These are phyloP conservation scores for Phalacrocorax carbo DNA, from an alignment of 2,113 vertebrate species.

Conservation along the genomic window DNA sequence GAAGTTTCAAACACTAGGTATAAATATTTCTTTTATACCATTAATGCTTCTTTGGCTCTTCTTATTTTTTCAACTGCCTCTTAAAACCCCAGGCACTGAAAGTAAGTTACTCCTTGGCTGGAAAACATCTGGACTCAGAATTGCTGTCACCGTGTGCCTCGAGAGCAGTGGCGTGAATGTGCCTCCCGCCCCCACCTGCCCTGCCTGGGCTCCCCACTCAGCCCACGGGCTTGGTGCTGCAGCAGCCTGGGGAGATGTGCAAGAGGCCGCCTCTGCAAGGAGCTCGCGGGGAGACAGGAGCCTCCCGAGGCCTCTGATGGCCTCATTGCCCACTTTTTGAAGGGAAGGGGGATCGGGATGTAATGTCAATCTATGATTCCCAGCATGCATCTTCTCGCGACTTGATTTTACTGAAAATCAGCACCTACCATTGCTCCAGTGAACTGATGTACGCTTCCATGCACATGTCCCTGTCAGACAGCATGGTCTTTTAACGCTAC, in stretches of 20 bases:
- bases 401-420: not conserved
- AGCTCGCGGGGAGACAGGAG: not conserved
- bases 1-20: not conserved
- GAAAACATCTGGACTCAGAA: not conserved
- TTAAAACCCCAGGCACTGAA: not conserved
- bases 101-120: not conserved
- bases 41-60: not conserved
- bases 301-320: not conserved
- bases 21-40: not conserved
- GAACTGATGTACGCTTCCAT: fast-evolving
- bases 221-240: fast-evolving
- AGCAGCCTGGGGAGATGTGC: not conserved
- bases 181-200: not conserved
- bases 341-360: not conserved
- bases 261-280: not conserved
- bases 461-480: not conserved
- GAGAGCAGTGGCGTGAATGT: fast-evolving
- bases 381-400: not conserved
- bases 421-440: too few species aligned
- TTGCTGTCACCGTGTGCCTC: fast-evolving
- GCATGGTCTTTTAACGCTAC: not conserved
- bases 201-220: not conserved
- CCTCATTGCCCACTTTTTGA: not conserved
- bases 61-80: not conserved
- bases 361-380: not conserved